Conservation (phyloP, 2,888 invertebrate genomes). For the Apamea sordens region DNA sequence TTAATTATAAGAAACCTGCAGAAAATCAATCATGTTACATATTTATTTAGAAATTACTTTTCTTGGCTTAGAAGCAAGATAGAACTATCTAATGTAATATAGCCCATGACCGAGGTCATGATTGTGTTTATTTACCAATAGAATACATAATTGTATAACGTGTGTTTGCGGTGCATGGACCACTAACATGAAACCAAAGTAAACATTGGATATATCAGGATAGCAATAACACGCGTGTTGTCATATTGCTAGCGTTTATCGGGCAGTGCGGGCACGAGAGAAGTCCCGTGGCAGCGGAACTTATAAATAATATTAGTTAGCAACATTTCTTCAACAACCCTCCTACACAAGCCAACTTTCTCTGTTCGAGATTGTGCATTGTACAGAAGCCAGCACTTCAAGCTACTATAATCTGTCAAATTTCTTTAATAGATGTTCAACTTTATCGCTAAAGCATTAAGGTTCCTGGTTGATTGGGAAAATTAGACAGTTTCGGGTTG, state of each 20-base stretch:
- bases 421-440: too few relatives aligned
- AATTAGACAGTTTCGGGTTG: too few relatives aligned
- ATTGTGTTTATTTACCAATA: neutral
- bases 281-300: neutral
- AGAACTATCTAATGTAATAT: neutral
- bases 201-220: neutral
- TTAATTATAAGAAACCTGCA: neutral
- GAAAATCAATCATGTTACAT: neutral
- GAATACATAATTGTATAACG: neutral
- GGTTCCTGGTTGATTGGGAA: too few relatives aligned
- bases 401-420: too few relatives aligned
- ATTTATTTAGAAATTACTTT: neutral
- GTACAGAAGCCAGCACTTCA: neutral
- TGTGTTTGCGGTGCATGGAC: neutral
- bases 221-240: slow-evolving; percentile 23
- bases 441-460: too few relatives aligned
- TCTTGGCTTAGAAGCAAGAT: neutral
- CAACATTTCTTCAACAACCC: too few relatives aligned
- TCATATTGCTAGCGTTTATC: slow-evolving; percentile 12
- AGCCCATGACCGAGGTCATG: neutral
- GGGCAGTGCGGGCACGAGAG: neutral
- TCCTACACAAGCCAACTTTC: too few relatives aligned
- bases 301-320: neutral
- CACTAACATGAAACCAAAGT: neutral
- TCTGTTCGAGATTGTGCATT: neutral